Base-by-base conservation (phyloP, 2,888 invertebrate genomes). In the Drosophila ezoana region DNA sequence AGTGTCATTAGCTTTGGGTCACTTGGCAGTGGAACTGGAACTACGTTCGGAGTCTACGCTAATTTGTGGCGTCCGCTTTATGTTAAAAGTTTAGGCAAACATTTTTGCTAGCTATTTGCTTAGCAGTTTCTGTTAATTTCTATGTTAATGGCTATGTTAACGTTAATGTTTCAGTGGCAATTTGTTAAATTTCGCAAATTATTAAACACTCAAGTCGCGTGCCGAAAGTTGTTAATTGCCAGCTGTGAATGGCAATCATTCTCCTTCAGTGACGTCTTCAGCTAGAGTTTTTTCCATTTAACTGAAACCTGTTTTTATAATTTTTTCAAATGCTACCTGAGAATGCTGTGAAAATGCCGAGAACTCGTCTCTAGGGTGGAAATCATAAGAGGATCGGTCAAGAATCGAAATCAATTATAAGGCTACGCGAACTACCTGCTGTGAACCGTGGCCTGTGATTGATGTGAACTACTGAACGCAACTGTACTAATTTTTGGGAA, bases 1-100 rank as follows among this genome's bases (percentile, higher is more conserved):
- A 59, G 38, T 71, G 71, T 33, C 71, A 54, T 64, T 71, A 58
- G 45, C 32, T 38, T 16, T 2, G 14, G 35, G 40, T 40, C 54
- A 74, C 45, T 45, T 58, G 49, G 37, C 32, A 41, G 11, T 59
- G 51, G 33, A 74, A 60, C 35, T 70, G 49, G 18, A 65, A 65
- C 37, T 51, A 28, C 37, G 38, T 43, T 69, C 18, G 14, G 53
- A 64, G 47, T 54, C 38, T 35, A n/a, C 32, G 54, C 49, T 49
- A 60, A 60, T 51, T 69, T 49, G 60, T 48, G 20, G 65, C 48
- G 23, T 37, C 37, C 13, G 57, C 44, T 57, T 66, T 76, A 23
- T 72, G 75, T 33, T 77, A 75, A 75, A 35, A 11, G 45, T 14
- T 67, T 60, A 2, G 9, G 59, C 49, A 77, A 77, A 75, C 41